A percentile compares a stretch with the other conserved stretches of the same genome.
phyloP scores from a whole-genome alignment of 2,888 invertebrate species.

The Cantharis nigra region DNA sequence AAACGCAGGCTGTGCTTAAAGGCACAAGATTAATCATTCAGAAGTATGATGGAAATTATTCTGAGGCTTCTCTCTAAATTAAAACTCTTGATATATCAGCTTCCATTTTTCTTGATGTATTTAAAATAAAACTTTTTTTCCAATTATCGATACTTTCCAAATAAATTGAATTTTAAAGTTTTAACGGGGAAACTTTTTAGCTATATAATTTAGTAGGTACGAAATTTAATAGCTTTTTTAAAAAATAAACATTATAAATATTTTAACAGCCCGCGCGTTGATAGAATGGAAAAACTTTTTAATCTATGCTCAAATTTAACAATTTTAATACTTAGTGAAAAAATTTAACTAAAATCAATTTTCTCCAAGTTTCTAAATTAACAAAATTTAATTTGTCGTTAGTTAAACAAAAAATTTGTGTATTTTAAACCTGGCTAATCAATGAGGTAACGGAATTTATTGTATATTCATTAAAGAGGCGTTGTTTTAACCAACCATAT shows the following conservation, averaged over 20 bases:
- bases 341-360: not conserved
- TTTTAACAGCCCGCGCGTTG: not conserved
- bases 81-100: conserved; percentile 28
- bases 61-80: conserved; percentile 22
- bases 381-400: not conserved
- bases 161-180: conserved; percentile 27
- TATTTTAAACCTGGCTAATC: not conserved
- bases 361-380: not conserved
- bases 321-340: not conserved
- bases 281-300: not conserved
- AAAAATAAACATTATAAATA: not conserved
- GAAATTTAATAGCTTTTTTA: not conserved
- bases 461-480: not conserved
- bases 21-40: conserved; percentile 28
- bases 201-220: not conserved
- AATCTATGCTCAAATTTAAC: not conserved
- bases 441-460: not conserved
- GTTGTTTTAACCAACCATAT: not conserved
- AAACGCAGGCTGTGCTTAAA: conserved; percentile 26
- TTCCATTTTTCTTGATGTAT: conserved; percentile 25
- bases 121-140: conserved; percentile 22
- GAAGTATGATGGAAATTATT: conserved; percentile 28
- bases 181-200: not conserved
- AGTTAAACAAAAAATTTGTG: not conserved
- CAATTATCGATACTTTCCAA: conserved; percentile 13